phyloP scores from a whole-genome alignment of 2,888 invertebrate species.

The Palloptera scutellata region DNA sequence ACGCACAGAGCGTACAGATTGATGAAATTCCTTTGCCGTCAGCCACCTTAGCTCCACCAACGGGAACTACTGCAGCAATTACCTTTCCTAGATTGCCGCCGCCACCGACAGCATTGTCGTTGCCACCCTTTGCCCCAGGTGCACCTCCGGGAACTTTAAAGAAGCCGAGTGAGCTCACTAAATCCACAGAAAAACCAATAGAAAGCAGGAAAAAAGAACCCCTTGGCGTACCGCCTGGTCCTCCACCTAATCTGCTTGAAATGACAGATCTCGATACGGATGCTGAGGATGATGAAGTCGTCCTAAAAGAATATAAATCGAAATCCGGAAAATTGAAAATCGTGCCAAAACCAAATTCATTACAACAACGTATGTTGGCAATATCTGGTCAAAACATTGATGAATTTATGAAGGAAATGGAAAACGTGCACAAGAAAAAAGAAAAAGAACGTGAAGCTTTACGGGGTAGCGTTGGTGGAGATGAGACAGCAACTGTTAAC shows the following conservation, averaged over 20 bases:
- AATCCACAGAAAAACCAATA: slow-evolving; percentile 47
- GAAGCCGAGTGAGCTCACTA: slow-evolving; percentile 69
- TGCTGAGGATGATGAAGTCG: slow-evolving; percentile 61
- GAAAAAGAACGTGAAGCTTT: slow-evolving; percentile 67
- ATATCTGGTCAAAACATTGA: slow-evolving; percentile 91
- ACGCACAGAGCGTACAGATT: slow-evolving; percentile 93
- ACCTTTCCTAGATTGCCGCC: slow-evolving; percentile 57
- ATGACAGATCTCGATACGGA: slow-evolving; percentile 70
- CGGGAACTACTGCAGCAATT: slow-evolving; percentile 41
- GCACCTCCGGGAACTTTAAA: slow-evolving; percentile 78
- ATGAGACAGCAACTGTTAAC: slow-evolving; percentile 32
- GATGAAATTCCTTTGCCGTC: slow-evolving; percentile 93
- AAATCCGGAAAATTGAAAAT: slow-evolving; percentile 53
- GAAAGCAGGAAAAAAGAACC: slow-evolving; percentile 69
- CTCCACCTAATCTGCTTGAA: slow-evolving; percentile 77
- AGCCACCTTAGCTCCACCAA: slow-evolving; percentile 28
- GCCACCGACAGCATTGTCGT: slow-evolving; percentile 57
- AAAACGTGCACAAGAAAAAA: slow-evolving; percentile 81
- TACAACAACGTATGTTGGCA: slow-evolving; percentile 88
- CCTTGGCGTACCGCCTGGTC: slow-evolving; percentile 88
- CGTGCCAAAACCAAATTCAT: slow-evolving; percentile 72
- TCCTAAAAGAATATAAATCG: slow-evolving; percentile 44
- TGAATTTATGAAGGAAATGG: slow-evolving; percentile 93
- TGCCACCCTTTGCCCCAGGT: slow-evolving; percentile 66
- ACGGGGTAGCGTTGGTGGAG: slow-evolving; percentile 16